A percentile compares a stretch with the other conserved stretches of the same genome.
Evolutionary conservation across 30 jellyfish, hydroid and myxozoan genomes (phyloP).

Genomic region (Rhopilema esculentum): DNA sequence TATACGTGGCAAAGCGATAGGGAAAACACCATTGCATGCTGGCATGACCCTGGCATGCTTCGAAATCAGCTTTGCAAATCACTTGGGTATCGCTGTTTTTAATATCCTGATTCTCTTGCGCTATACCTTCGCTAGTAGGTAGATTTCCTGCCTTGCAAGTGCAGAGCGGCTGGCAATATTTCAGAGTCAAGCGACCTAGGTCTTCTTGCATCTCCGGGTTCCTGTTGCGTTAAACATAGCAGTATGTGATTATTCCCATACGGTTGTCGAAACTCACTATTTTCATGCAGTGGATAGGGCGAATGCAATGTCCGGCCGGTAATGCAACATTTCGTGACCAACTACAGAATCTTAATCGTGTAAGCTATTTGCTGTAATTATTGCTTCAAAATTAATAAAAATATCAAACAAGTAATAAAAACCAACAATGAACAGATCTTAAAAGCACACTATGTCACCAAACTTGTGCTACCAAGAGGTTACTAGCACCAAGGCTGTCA

Average conservation of each 20-base stretch:
- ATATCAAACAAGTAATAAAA: too few relatives aligned
- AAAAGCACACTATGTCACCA: background rate
- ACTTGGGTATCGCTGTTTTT: conserved; percentile 47
- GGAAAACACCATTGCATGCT: conserved; percentile 63
- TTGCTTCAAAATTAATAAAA: too few relatives aligned
- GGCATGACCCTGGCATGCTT: conserved; percentile 62
- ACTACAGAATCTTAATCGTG: background rate
- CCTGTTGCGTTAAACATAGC: background rate
- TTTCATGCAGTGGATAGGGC: background rate
- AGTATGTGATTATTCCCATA: background rate
- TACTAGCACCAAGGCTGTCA: too few relatives aligned
- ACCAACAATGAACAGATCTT: too few relatives aligned
- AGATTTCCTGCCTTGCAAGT: conserved; percentile 59
- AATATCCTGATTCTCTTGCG: conserved; percentile 45
- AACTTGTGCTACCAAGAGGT: too few relatives aligned
- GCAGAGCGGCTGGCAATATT: conserved; percentile 16
- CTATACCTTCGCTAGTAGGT: conserved; percentile 4
- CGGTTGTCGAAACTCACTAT: background rate
- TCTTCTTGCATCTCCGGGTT: conserved; percentile 1
- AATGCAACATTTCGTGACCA: background rate
- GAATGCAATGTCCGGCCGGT: background rate
- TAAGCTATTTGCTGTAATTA: background rate
- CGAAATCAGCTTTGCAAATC: conserved; percentile 16
- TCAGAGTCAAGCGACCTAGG: background rate
- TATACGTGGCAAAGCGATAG: conserved; percentile 5